These are phyloP conservation scores for Hydractinia symbiolongicarpus DNA, from an alignment of 30 jellyfish, hydroid and myxozoan genomes.

Conservation along the genomic window DNA sequence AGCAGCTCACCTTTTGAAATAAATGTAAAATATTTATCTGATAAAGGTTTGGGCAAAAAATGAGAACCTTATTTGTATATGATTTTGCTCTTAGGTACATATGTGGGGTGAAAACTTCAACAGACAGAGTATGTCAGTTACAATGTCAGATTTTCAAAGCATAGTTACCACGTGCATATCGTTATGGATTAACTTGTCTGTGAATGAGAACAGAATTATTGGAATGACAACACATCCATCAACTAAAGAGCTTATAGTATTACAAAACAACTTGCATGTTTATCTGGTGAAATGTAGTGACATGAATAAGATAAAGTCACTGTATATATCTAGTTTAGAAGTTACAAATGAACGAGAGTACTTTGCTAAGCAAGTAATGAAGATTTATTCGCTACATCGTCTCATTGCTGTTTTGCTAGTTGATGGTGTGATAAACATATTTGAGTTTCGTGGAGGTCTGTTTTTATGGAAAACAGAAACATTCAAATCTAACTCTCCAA, in stretches of 20 bases:
- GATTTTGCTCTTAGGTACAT: slow-evolving; percentile 7
- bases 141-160: slow-evolving; percentile 75
- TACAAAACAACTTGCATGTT: slow-evolving; percentile 57
- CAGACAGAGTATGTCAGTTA: slow-evolving; percentile 22
- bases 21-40: background rate
- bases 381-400: slow-evolving; percentile 41
- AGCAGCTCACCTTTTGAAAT: background rate
- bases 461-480: slow-evolving; percentile 60
- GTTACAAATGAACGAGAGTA: slow-evolving; percentile 28
- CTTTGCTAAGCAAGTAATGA: slow-evolving; percentile 44
- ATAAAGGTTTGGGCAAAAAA: background rate
- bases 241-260: slow-evolving; percentile 57
- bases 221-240: slow-evolving; percentile 68
- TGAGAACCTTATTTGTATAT: background rate
- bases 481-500: slow-evolving; percentile 42
- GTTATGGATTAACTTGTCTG: slow-evolving; percentile 72
- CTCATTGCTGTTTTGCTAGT: slow-evolving; percentile 50
- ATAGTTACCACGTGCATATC: slow-evolving; percentile 64
- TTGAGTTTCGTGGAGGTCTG: slow-evolving; percentile 68
- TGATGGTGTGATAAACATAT: slow-evolving; percentile 51
- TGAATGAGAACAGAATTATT: slow-evolving; percentile 35
- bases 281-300: slow-evolving; percentile 27
- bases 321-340: slow-evolving; percentile 44
- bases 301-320: slow-evolving; percentile 20
- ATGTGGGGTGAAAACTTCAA: slow-evolving; percentile 46